These are phyloP conservation scores for Lethocerus indicus DNA, from an alignment of 1,140 invertebrate species.

Conservation along the genomic window DNA sequence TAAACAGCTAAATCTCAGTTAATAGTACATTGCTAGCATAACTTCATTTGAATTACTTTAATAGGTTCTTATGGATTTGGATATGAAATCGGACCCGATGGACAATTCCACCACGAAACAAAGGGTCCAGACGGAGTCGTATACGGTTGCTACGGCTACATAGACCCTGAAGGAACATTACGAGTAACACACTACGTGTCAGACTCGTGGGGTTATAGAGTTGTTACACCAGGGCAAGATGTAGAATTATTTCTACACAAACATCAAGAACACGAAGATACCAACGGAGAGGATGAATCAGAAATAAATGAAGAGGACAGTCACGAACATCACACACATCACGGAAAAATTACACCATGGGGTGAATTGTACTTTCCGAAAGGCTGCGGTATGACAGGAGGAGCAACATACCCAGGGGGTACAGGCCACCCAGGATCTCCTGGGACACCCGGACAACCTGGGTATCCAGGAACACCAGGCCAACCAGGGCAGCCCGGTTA, in stretches of 20 bases:
- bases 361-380: slow-evolving; percentile 39
- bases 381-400: slow-evolving; percentile 28
- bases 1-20: too few relatives aligned
- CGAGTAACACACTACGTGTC: slow-evolving; percentile 56
- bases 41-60: too few relatives aligned
- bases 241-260: slow-evolving; percentile 45
- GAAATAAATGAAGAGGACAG: slow-evolving; percentile 15
- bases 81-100: slow-evolving; percentile 49
- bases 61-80: slow-evolving; percentile 44
- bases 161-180: slow-evolving; percentile 44
- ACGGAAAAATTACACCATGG: slow-evolving; percentile 38
- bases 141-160: slow-evolving; percentile 61
- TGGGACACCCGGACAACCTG: slow-evolving; percentile 1
- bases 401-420: slow-evolving; percentile 6
- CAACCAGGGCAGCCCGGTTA: slow-evolving; percentile 17
- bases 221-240: slow-evolving; percentile 43
- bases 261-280: slow-evolving; percentile 16
- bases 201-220: slow-evolving; percentile 56
- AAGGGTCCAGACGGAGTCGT: slow-evolving; percentile 53
- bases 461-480: slow-evolving; percentile 14
- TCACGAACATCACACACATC: slow-evolving; percentile 27
- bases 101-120: slow-evolving; percentile 62
- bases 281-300: slow-evolving; percentile 3
- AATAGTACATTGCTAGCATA: neutral
- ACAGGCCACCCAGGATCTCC: slow-evolving; percentile 15